Percentiles rank a stretch among this genome's conserved stretches.
phyloP scores from a whole-genome alignment of 1,140 invertebrate genomes.

The Bombyx mori region ASM3026992v2 NC_085119.1:11717501-11718000 shows the following conservation, averaged over 20 bases:
- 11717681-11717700: constrained; percentile 25
- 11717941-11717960: too few species aligned
- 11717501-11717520: constrained; percentile 57
- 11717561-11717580: constrained; percentile 5
- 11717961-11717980: too few species aligned
- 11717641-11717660: constrained; percentile 11
- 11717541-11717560: constrained; percentile 11
- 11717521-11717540: constrained; percentile 43
- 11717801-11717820: too few species aligned
- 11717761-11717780: too few species aligned
- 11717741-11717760: constrained; percentile 1
- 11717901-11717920: too few species aligned
- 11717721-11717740: constrained; percentile 13
- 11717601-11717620: constrained; percentile 4
- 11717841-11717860: too few species aligned
- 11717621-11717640: not conserved
- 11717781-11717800: too few species aligned
- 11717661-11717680: constrained; percentile 23
- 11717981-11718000: too few species aligned
- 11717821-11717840: too few species aligned
- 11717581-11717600: constrained; percentile 18
- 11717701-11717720: constrained; percentile 23
- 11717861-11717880: too few species aligned
- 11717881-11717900: too few species aligned
- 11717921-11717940: too few species aligned